Evolutionary conservation across 2,888 invertebrate genomes (phyloP).

Genomic region (Pimpla rufipes): DNA sequence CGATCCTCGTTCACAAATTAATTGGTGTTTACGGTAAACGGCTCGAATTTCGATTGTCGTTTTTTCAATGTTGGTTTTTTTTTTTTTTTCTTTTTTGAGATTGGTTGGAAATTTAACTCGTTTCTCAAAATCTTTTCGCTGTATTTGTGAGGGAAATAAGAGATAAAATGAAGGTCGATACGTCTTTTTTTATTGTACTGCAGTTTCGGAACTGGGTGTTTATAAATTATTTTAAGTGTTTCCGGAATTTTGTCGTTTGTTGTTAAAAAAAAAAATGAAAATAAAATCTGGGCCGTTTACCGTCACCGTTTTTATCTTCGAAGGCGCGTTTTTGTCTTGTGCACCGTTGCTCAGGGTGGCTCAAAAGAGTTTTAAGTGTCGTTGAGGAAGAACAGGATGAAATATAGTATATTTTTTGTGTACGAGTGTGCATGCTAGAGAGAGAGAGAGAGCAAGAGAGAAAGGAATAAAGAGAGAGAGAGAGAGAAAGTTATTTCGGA

Average conservation of each 20-base stretch:
- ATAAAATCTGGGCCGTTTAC: slow-evolving; percentile 23
- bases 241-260: too few species aligned
- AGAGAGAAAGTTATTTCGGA: slow-evolving; percentile 24
- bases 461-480: not conserved
- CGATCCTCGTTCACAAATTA: slow-evolving; percentile 9
- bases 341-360: slow-evolving; percentile 54
- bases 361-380: slow-evolving; percentile 55
- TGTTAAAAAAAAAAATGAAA: not conserved
- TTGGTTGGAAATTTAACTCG: not conserved
- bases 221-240: not conserved
- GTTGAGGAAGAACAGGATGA: slow-evolving; percentile 20
- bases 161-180: not conserved
- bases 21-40: not conserved
- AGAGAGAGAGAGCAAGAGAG: not conserved
- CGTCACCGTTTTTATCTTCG: slow-evolving; percentile 29
- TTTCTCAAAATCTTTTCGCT: not conserved
- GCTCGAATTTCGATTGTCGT: not conserved
- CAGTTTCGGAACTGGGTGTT: not conserved
- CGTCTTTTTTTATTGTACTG: not conserved
- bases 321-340: slow-evolving; percentile 36
- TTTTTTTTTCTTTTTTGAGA: not conserved
- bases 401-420: slow-evolving; percentile 50
- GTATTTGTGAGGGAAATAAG: not conserved
- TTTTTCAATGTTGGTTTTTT: not conserved
- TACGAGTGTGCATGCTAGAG: slow-evolving; percentile 14